These are phyloP conservation scores for Dynastes grantii DNA, from an alignment of 2,888 invertebrate genomes.

Conservation along the genomic window DNA sequence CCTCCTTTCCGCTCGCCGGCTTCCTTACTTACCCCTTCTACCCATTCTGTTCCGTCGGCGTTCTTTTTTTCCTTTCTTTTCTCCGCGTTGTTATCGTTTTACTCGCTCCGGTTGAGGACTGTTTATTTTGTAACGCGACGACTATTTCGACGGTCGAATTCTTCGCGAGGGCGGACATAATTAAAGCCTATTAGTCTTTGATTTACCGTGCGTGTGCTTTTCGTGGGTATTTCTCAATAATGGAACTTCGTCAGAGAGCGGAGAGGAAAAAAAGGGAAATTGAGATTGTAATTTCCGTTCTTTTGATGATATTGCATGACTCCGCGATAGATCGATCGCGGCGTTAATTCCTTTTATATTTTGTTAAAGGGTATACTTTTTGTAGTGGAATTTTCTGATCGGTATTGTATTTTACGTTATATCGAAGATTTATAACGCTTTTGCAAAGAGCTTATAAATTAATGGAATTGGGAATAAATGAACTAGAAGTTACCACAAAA, in stretches of 20 bases:
- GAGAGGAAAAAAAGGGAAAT: slow-evolving; percentile 9
- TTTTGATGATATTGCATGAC: slow-evolving; percentile 10
- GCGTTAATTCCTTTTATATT: background rate
- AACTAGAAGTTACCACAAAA: no score
- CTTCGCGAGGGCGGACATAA: slow-evolving; percentile 27
- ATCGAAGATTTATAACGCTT: no score
- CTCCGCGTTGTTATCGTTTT: background rate
- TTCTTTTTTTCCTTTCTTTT: background rate
- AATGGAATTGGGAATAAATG: no score
- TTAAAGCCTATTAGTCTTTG: slow-evolving; percentile 38
- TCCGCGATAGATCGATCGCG: slow-evolving; percentile 11
- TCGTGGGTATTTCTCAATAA: slow-evolving; percentile 1
- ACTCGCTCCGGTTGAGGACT: background rate
- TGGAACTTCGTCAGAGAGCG: background rate
- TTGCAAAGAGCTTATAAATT: no score
- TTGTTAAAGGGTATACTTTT: no score
- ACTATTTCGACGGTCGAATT: slow-evolving; percentile 3
- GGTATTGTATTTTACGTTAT: no score
- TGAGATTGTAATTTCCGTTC: slow-evolving; percentile 33
- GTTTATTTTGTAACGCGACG: slow-evolving; percentile 5
- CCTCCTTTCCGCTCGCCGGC: background rate
- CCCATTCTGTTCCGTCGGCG: slow-evolving; percentile 2
- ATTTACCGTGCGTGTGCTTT: slow-evolving; percentile 21
- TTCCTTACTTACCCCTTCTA: background rate
- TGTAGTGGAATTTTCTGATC: no score